Evolutionary conservation across 2,797 vertebrate species (phyloP), one percentile per base, ranked within the genome.

Genomic region (Alectoris magna): DNA sequence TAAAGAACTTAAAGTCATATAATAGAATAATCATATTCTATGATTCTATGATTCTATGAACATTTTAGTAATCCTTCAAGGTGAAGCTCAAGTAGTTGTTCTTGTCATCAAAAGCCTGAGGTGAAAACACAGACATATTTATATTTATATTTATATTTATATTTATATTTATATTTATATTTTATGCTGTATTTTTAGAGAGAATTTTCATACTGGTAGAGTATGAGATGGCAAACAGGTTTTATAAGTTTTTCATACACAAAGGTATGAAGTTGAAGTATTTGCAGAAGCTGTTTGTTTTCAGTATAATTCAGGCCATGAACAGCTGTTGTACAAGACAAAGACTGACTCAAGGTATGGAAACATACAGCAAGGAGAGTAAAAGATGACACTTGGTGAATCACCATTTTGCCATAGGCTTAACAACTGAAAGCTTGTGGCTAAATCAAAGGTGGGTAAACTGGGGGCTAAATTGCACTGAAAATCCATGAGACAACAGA

Each of bases 1-100:
- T 91, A 91, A 95, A 94, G 95, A 92, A 68, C 51, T 56, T 97
- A 86, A 74, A 97, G 92, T 92, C 77, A 44, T 91, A 90, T 87
- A 96, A 94, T 91, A 34, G 34, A 34, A 34, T 34, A 34, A 34
- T 34, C 34, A 34, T 34, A 34, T 34, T 34, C 34, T 34, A 34
- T 34, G 34, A 34, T 34, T 34, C 34, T 34, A 34, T 34, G 34
- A 34, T 34, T 34, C 34, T 34, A 34, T 34, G 34, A 34, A 34
- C 34, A 34, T 34, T 34, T 34, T 34, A 34, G 34, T 34, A 97
- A 95, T 95, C 83, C 91, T 87, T 73, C 87, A 97, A 95, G 85
- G 91, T 78, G 84, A 94, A 95, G 51, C 83, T 92, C 34, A 73
- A 91, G 46, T n/a, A 85, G 87, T 94, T 95, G 91, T 84, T 97